A percentile compares a stretch with the other conserved stretches of the same genome.
These are phyloP conservation scores for Hemibagrus guttatus DNA, from an alignment of 2,797 vertebrate species.

Conservation along the genomic window DNA sequence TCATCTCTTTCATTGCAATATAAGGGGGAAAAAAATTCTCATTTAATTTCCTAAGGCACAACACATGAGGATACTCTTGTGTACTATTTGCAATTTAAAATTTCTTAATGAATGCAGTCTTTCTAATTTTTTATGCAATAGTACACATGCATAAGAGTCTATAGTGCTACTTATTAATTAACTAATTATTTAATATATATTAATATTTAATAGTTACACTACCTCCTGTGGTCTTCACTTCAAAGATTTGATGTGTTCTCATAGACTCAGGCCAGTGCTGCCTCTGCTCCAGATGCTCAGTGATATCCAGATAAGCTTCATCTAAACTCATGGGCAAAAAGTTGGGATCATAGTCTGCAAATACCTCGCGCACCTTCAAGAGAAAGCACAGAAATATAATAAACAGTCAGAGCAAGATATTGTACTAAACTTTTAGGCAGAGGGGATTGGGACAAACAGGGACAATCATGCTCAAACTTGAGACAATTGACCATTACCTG, in stretches of 20 bases:
- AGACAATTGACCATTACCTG: slow-evolving; percentile 74
- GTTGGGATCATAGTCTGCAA: slow-evolving; percentile 89
- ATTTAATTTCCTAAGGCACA: not conserved
- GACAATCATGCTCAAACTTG: not conserved
- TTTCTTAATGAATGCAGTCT: not conserved
- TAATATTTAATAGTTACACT: not conserved
- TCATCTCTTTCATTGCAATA: slow-evolving; percentile 54
- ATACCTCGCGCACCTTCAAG: slow-evolving; percentile 86
- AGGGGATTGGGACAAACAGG: not conserved
- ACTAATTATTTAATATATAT: not conserved
- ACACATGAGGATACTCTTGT: not conserved
- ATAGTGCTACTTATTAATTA: not conserved
- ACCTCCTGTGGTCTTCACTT: slow-evolving; percentile 58
- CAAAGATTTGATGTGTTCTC: slow-evolving; percentile 73
- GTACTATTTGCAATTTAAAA: not conserved
- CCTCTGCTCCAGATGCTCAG: slow-evolving; percentile 87
- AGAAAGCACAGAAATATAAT: slow-evolving; percentile 41
- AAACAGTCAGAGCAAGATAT: slow-evolving; percentile 32
- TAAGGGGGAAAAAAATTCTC: not conserved
- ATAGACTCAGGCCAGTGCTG: slow-evolving; percentile 83
- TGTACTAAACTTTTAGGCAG: not conserved
- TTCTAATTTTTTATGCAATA: not conserved
- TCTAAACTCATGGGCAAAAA: slow-evolving; percentile 94
- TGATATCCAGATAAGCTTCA: slow-evolving; percentile 97
- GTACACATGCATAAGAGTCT: not conserved